Percentiles rank a stretch among this genome's conserved stretches.
Conservation (phyloP, 2,888 invertebrate species). For the Hoplodrina blanda region DNA sequence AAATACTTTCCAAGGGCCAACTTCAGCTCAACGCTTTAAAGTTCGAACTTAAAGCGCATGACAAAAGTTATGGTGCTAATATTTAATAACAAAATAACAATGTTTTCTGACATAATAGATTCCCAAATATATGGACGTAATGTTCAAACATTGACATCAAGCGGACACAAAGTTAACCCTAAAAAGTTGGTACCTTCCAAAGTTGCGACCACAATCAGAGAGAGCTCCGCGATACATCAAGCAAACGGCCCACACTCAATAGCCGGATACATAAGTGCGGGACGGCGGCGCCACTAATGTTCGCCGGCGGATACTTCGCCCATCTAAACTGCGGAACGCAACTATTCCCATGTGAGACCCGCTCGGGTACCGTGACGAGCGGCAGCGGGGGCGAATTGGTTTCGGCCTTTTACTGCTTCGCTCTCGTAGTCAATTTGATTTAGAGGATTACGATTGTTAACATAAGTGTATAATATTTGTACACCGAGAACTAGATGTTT, state of each 20-base stretch:
- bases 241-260: slow-evolving; percentile 49
- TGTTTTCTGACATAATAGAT: background rate
- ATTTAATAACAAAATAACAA: background rate
- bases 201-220: slow-evolving; percentile 38
- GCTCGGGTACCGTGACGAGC: slow-evolving; percentile 3
- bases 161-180: slow-evolving; percentile 9
- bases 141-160: background rate
- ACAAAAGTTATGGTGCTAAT: background rate
- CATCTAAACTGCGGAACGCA: slow-evolving; percentile 67
- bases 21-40: background rate
- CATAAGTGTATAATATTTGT: no score
- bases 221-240: slow-evolving; percentile 41
- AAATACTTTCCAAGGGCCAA: no score
- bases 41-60: background rate
- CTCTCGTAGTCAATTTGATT: no score
- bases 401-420: no score
- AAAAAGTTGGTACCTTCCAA: slow-evolving; percentile 24
- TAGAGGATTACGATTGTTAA: no score
- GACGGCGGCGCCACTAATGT: slow-evolving; percentile 51
- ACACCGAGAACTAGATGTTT: no score
- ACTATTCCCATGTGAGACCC: slow-evolving; percentile 66
- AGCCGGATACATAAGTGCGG: slow-evolving; percentile 32
- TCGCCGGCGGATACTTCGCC: slow-evolving; percentile 53
- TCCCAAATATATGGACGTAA: background rate
- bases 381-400: slow-evolving; percentile 23